Base-by-base conservation (phyloP, 1,140 invertebrate genomes). In the Penaeus japonicus region DNA sequence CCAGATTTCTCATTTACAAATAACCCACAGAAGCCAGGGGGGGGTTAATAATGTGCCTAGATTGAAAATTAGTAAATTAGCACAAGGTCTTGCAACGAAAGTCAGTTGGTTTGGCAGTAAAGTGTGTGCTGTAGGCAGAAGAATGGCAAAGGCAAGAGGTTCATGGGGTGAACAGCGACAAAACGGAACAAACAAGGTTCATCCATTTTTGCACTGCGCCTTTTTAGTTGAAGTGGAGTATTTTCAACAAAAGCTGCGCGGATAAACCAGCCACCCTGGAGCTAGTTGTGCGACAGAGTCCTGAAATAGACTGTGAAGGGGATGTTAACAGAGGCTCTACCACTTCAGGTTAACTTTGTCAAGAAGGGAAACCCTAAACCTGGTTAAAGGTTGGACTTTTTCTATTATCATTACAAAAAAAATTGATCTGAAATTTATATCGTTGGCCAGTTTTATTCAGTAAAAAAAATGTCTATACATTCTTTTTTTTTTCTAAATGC, bases 201-300 rank as follows among this genome's bases (percentile, higher is more conserved):
- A n/a, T 22, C 83, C 24, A 55, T 55, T 54, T 84, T 55, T 84
- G 83, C 83, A 84, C 22, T 84, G 65, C n/a, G 57, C 70, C 20
- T 54, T 70, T 84, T 84, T 84, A 84, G 83, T 84, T 77, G 83
- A 84, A 84, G 65, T 84, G 65, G 62, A 84, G 83, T 70, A 84
- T 75, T 84, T 84, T 84, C 83, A 84, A 70, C 83, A 84, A 24
- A 84, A 70, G 65, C 54, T 84, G 83, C 75, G 83, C 27, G 54
- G 83, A 53, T 55, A 84, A 81, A 75, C 65, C 47, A 47, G 47
- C 47, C 47, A 47, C 47, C 70, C 65, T 54, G 83, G 83, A 54
- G 20, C 27, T 75, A 55, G 83, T 54, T 84, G 55, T 53, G 55
- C 83, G 55, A 75, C 83, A 73, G 32, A 84, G 5, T 47, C 35